Percentiles rank a stretch among this genome's conserved stretches.
phyloP scores from a whole-genome alignment of 2,888 invertebrate species.

The Pseudococcus longispinus region DNA sequence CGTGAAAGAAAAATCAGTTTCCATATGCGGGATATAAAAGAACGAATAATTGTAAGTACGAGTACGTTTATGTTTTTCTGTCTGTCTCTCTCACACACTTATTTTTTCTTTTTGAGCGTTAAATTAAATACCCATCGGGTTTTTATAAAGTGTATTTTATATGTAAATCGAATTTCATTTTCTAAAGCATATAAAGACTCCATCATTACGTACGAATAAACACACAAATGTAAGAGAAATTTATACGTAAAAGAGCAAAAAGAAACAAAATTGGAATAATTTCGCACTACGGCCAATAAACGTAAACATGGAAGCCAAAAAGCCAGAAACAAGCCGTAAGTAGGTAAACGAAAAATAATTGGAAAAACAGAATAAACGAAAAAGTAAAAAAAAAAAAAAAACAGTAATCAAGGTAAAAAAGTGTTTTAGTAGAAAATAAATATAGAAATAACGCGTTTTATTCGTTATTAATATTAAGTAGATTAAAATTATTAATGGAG shows the following conservation, averaged over 20 bases:
- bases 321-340: slow-evolving; percentile 48
- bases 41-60: background rate
- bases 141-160: background rate
- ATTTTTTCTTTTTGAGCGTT: background rate
- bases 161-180: slow-evolving; percentile 28
- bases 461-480: background rate
- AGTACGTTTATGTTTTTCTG: background rate
- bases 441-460: background rate
- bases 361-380: slow-evolving; percentile 6
- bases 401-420: background rate
- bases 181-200: background rate
- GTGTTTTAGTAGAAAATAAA: slow-evolving; percentile 15
- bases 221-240: background rate
- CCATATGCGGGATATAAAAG: background rate
- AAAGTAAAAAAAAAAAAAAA: slow-evolving; percentile 3
- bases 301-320: slow-evolving; percentile 47
- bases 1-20: slow-evolving; percentile 1
- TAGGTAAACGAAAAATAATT: slow-evolving; percentile 25
- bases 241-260: slow-evolving; percentile 3
- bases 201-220: slow-evolving; percentile 13
- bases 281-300: background rate
- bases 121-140: slow-evolving; percentile 31
- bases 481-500: slow-evolving; percentile 28
- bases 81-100: background rate
- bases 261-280: background rate